These are phyloP conservation scores for Chlorodrepanis virens DNA, from an alignment of 2,113 vertebrate genomes.

Conservation along the genomic window DNA sequence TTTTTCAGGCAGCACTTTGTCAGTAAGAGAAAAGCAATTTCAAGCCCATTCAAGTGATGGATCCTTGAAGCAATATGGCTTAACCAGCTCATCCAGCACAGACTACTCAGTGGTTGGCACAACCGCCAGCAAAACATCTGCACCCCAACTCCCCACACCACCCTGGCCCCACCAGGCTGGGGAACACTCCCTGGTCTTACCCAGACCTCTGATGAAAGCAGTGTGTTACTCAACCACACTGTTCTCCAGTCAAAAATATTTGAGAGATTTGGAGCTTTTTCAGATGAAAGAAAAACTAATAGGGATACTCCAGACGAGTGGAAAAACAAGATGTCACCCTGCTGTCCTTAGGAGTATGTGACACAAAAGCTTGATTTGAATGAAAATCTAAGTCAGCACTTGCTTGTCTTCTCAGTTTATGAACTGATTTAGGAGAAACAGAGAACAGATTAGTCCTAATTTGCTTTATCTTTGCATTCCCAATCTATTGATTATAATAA, in stretches of 20 bases:
- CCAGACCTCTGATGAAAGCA: not conserved
- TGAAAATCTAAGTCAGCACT: not conserved
- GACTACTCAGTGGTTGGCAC: not conserved
- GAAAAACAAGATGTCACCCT: not conserved
- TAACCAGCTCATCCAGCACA: not conserved
- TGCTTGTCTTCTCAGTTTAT: not conserved
- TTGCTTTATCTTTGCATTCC: conserved; percentile 25
- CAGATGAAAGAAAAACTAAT: not conserved
- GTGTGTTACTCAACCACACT: fast-evolving
- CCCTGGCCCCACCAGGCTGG: not conserved
- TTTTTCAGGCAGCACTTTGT: conserved; percentile 5
- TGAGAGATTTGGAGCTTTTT: not conserved
- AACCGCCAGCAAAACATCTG: not conserved
- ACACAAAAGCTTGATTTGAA: not conserved
- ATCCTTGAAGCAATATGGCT: not conserved
- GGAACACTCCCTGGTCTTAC: not conserved
- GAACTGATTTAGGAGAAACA: not conserved
- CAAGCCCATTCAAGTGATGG: not conserved
- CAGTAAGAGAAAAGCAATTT: not conserved
- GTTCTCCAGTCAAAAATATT: not conserved
- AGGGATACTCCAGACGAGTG: not conserved
- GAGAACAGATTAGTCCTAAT: conserved; percentile 18
- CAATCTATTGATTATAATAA: conserved; percentile 40
- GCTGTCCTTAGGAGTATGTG: not conserved
- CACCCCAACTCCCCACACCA: not conserved